Evolutionary conservation across 2,113 vertebrate species (phyloP).

Genomic region (Stomatorhinus ivindoensis): DNA sequence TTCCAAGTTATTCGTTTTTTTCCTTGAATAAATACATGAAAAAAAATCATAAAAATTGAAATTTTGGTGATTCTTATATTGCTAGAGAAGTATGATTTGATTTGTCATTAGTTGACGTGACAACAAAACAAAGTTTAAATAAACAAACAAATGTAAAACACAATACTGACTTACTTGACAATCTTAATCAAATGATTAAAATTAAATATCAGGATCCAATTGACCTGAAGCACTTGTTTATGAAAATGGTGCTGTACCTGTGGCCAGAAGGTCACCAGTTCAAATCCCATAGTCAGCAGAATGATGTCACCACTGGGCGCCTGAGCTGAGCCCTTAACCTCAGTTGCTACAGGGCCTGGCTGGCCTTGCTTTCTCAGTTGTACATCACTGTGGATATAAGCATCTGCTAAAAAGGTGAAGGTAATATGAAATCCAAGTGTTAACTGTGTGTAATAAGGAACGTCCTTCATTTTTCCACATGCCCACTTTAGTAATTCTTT

Average conservation of each 20-base stretch:
- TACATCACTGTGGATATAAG: neutral
- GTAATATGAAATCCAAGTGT: neutral
- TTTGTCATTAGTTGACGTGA: neutral
- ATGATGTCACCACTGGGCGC: neutral
- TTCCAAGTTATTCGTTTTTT: neutral
- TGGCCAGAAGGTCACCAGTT: neutral
- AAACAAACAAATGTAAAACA: neutral
- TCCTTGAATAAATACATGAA: neutral
- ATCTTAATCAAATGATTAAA: neutral
- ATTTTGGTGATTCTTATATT: neutral
- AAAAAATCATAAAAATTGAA: neutral
- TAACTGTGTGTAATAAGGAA: neutral
- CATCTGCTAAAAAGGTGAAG: neutral
- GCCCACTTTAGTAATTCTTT: neutral
- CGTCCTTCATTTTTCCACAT: neutral
- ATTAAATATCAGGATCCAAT: neutral
- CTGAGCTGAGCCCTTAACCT: neutral
- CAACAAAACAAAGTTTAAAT: neutral
- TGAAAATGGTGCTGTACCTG: neutral
- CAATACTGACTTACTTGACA: neutral
- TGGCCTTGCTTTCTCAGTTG: neutral
- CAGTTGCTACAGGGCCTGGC: neutral
- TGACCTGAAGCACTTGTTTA: neutral
- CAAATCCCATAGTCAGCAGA: neutral
- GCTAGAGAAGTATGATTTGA: neutral